Evolutionary conservation across 2,113 vertebrate species (phyloP).

Genomic region (Corynorhinus townsendii): DNA sequence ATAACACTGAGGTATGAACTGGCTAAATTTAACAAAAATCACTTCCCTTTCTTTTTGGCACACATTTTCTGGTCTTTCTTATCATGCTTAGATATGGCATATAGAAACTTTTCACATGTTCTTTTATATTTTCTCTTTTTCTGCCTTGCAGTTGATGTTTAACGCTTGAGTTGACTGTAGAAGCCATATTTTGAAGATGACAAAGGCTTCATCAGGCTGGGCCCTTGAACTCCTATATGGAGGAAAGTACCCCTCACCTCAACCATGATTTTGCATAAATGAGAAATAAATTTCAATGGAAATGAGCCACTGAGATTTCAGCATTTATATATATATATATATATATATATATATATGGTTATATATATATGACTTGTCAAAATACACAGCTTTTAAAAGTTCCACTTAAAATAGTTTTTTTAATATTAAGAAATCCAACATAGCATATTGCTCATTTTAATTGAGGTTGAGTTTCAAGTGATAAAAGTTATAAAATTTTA

Average conservation of each 20-base stretch:
- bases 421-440: not conserved
- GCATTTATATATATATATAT: not conserved
- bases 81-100: not conserved
- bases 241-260: not conserved
- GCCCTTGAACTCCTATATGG: not conserved
- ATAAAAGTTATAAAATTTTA: not conserved
- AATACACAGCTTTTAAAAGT: not conserved
- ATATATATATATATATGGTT: too few relatives aligned
- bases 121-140: not conserved
- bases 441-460: not conserved
- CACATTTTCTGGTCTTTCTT: not conserved
- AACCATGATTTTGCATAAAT: not conserved
- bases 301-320: not conserved
- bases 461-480: not conserved
- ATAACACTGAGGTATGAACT: not conserved
- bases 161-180: not conserved
- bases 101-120: not conserved
- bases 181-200: not conserved
- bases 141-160: not conserved
- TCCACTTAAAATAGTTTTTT: not conserved
- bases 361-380: too few relatives aligned
- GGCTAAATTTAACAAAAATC: not conserved
- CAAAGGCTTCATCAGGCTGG: not conserved
- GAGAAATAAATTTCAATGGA: not conserved
- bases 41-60: not conserved